Evolutionary conservation across 1,140 invertebrate species (phyloP).

Genomic region (Drosophila guanche): DNA sequence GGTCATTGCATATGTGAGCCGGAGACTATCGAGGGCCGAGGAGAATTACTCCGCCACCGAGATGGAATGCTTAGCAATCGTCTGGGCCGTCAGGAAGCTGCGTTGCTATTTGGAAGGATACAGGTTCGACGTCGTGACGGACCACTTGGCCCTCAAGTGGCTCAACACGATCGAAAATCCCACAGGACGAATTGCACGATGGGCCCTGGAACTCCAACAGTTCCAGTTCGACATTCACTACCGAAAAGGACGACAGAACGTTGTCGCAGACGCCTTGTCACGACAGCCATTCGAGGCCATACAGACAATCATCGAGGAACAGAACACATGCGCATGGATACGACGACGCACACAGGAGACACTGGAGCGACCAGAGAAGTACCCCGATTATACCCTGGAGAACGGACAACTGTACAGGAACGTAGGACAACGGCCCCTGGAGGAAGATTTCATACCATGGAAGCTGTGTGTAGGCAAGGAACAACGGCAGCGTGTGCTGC

Average conservation of each 20-base stretch:
- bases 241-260: not conserved
- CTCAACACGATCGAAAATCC: too few species aligned
- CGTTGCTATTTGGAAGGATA: not conserved
- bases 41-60: too few species aligned
- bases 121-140: too few species aligned
- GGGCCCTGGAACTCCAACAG: too few species aligned
- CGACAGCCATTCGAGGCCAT: not conserved
- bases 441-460: not conserved
- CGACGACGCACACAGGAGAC: not conserved
- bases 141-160: too few species aligned
- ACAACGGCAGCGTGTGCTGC: not conserved
- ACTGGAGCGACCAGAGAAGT: not conserved
- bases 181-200: too few species aligned
- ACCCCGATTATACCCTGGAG: slow-evolving; percentile 2
- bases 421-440: not conserved
- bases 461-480: not conserved
- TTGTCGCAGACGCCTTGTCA: not conserved
- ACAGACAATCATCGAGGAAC: not conserved
- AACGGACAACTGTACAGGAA: slow-evolving; percentile 4
- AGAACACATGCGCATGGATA: slow-evolving; percentile 1
- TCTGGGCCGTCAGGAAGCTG: not conserved
- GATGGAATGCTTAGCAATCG: too few species aligned
- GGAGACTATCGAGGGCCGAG: too few species aligned
- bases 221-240: too few species aligned
- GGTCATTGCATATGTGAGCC: not conserved